phyloP scores from a whole-genome alignment of 1,140 invertebrate genomes.

The Lanistes nyassanus region DNA sequence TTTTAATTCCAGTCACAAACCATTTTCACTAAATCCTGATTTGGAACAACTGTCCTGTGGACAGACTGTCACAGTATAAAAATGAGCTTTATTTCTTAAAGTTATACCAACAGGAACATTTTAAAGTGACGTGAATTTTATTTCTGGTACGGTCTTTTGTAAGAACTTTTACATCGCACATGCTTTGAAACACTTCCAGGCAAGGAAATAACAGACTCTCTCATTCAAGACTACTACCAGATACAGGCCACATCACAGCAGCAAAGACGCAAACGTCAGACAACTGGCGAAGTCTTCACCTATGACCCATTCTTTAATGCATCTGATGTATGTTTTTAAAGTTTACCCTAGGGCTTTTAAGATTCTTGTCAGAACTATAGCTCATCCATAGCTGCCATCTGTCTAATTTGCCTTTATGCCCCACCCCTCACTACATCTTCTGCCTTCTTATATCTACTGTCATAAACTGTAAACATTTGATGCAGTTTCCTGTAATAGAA shows the following conservation, averaged over 20 bases:
- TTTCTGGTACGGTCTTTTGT: too few species aligned
- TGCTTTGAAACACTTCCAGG: constrained; percentile 25
- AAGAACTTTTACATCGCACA: not conserved
- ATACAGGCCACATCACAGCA: not conserved
- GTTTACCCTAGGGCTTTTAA: too few species aligned
- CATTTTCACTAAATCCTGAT: too few species aligned
- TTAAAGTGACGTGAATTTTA: not conserved
- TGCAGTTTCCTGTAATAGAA: too few species aligned
- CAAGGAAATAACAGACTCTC: constrained; percentile 33
- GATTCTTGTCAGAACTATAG: too few species aligned
- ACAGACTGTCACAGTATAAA: not conserved
- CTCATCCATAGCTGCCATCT: too few species aligned
- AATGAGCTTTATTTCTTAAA: not conserved
- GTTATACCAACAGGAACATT: not conserved
- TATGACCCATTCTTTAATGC: constrained; percentile 37
- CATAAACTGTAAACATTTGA: too few species aligned
- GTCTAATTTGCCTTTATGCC: too few species aligned
- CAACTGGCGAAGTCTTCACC: constrained; percentile 19
- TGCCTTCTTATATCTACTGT: too few species aligned
- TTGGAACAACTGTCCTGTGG: not conserved
- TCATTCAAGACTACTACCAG: constrained; percentile 17
- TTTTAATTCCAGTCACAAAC: too few species aligned
- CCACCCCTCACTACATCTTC: too few species aligned
- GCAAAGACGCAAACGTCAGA: constrained; percentile 28
- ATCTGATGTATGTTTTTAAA: constrained; percentile 23